phyloP scores from a whole-genome alignment of 2,797 vertebrate species.

The Pangasius macronema region DNA sequence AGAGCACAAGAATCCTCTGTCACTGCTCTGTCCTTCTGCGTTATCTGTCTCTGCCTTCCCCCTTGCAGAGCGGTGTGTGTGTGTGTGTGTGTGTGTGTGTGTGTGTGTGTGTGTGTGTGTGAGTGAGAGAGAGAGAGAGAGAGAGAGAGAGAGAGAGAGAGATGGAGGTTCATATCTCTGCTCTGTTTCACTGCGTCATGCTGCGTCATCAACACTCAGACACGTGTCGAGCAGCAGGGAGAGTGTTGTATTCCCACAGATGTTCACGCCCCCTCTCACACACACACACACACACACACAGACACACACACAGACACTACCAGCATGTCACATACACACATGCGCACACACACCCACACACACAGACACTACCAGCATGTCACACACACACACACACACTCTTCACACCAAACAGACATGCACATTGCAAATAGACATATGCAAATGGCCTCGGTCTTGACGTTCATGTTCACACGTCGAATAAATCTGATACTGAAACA shows the following conservation, averaged over 20 bases:
- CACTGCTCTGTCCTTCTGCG: neutral
- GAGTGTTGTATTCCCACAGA: conserved; percentile 4
- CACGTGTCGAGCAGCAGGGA: neutral
- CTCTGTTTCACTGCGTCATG: neutral
- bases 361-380: neutral
- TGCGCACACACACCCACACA: neutral
- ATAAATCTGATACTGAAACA: conserved; percentile 12
- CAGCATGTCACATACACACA: neutral
- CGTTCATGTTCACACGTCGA: neutral
- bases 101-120: conserved; percentile 1
- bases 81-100: neutral
- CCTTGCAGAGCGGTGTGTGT: neutral
- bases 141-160: no score
- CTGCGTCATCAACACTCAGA: neutral
- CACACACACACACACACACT: conserved; percentile 13
- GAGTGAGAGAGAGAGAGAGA: no score
- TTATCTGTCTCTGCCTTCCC: neutral
- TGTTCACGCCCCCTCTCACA: neutral
- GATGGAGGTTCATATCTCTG: neutral
- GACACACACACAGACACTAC: neutral
- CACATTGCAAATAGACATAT: neutral
- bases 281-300: neutral
- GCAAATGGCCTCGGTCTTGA: neutral
- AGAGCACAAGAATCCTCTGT: neutral
- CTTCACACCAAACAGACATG: neutral